Evolutionary conservation across 2,797 vertebrate genomes (phyloP).

Genomic region (Diceros bicornis): DNA sequence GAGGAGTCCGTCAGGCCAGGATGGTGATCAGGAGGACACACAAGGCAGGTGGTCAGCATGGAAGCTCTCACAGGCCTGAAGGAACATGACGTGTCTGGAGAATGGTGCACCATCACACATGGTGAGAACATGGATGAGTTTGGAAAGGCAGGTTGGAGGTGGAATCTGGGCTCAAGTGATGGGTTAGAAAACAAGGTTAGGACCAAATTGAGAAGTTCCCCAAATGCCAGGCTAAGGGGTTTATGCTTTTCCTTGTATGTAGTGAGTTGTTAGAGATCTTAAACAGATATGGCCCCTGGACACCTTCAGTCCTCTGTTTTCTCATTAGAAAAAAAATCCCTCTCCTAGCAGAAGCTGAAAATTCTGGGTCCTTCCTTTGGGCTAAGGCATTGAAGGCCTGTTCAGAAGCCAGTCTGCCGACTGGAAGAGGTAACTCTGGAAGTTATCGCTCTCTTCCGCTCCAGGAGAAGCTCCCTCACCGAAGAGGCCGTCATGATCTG

Average conservation of each 20-base stretch:
- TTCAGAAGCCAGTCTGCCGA: background rate
- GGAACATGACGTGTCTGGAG: background rate
- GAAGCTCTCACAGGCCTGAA: background rate
- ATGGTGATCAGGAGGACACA: too few species aligned
- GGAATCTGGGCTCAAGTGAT: background rate
- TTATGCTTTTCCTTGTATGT: background rate
- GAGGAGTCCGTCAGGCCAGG: background rate
- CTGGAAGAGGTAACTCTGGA: background rate
- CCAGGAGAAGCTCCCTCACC: background rate
- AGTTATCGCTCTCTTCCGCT: background rate
- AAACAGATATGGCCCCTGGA: background rate
- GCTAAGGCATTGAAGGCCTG: background rate
- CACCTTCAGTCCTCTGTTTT: background rate
- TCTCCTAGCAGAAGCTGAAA: background rate
- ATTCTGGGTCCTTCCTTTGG: background rate
- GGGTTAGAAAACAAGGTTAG: background rate
- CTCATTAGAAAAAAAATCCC: background rate
- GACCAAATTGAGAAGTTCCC: background rate
- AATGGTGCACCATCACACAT: accelerated
- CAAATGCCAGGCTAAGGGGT: background rate
- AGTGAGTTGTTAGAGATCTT: background rate
- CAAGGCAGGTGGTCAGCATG: background rate
- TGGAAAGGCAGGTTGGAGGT: background rate
- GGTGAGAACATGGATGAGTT: background rate
- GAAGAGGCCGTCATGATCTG: background rate